Evolutionary conservation across 2,113 vertebrate genomes (phyloP).

Genomic region (Zosterops pallidus): DNA sequence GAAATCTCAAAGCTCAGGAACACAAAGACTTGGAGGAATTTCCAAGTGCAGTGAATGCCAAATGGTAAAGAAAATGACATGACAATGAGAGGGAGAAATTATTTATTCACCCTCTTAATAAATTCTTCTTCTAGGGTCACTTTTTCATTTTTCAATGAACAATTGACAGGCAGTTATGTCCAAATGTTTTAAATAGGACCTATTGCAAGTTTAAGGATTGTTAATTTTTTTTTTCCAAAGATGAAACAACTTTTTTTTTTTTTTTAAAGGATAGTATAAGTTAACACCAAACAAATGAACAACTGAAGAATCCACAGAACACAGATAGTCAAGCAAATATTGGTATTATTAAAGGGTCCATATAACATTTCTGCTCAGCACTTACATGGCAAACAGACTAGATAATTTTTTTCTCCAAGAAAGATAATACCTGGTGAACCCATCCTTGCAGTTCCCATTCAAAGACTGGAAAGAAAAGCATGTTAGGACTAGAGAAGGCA

Average conservation of each 20-base stretch:
- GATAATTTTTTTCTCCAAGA: background rate
- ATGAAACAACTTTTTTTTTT: background rate
- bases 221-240: background rate
- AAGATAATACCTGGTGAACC: background rate
- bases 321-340: background rate
- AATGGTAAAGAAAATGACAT: slow-evolving; percentile 40
- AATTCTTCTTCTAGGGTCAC: background rate
- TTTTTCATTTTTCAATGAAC: background rate
- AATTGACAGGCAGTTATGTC: background rate
- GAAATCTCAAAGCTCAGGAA: slow-evolving; percentile 31
- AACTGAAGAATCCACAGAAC: background rate
- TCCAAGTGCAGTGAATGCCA: slow-evolving; percentile 10
- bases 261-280: background rate
- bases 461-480: slow-evolving; percentile 6
- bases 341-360: background rate
- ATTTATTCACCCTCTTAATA: slow-evolving; percentile 1
- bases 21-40: slow-evolving; percentile 51
- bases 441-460: background rate
- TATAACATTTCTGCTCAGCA: background rate
- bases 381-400: background rate
- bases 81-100: slow-evolving; percentile 16
- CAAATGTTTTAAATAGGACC: background rate
- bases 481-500: background rate
- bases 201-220: background rate
- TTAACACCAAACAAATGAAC: background rate